Base-by-base conservation (phyloP, 2,797 vertebrate species). In the Hemibagrus guttatus region DNA sequence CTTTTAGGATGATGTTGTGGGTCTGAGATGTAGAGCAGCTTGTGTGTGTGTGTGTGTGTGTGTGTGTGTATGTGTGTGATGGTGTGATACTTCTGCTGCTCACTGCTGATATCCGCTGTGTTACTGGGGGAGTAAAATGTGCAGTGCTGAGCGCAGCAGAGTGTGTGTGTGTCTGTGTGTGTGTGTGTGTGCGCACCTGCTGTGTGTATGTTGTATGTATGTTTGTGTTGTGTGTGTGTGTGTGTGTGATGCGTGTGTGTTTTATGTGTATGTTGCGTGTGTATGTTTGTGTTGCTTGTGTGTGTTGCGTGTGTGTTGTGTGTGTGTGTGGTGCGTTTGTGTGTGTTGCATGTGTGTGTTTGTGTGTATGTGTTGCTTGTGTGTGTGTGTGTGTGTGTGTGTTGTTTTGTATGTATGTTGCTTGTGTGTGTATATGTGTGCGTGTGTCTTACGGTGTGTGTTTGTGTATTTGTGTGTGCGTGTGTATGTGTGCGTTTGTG, bases 71-170 rank as follows among this genome's bases (percentile, higher is more conserved):
- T 61, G 76, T 26, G 35, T 80, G 56, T 26, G 56, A 39, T 2
- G 12, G 26, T 16, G 42, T 16, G 72, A n/a, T 39, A 39, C 35
- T 79, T 79, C 31, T 31, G 13, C 17, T 58, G 54, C 76, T 39
- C 6, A 11, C 58, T 54, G 14, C 76, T 80, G 35, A 80, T 42
- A 80, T 80, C 56, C 12, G 56, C 31, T 80, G 76, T 80, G 56
- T 42, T 59, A 39, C 3, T 42, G 31, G 31, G 19, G 54, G 54
- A 61, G 31, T 61, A n/a, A 39, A 26, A 61, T 9, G 19, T 23
- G 14, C 21, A 23, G 9, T 79, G 76, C 56, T 39, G 56, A 42
- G 31, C 5, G 23, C 56, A 59, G 49, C 49, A 3, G 26, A 52
- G 46, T 75, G 72, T 28, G 26, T 28, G 46, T 75, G 72, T 49